phyloP scores from a whole-genome alignment of 2,888 invertebrate genomes.

The Empis livida region DNA sequence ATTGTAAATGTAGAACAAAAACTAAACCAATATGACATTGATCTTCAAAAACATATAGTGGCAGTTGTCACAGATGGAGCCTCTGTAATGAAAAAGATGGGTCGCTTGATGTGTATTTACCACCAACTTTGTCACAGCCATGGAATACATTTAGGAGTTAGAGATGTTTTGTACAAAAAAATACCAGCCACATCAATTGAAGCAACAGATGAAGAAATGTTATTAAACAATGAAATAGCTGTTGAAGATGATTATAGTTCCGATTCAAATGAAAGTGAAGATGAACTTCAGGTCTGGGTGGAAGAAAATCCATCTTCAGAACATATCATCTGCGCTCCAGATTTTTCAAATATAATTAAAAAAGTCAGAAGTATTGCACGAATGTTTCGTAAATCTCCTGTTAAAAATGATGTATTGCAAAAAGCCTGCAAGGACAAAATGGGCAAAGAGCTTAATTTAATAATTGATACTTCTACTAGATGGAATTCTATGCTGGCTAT shows the following conservation, averaged over 20 bases:
- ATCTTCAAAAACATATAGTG: conserved; percentile 11
- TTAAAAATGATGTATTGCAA: too few species aligned
- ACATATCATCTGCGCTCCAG: too few species aligned
- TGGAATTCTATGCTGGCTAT: too few species aligned
- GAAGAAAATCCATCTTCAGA: too few species aligned
- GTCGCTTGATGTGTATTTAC: conserved; percentile 8
- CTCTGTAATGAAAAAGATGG: conserved; percentile 11
- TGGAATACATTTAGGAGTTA: conserved; percentile 12
- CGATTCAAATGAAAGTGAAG: background rate
- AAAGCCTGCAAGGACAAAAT: too few species aligned
- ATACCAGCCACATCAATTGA: background rate
- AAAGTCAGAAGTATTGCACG: too few species aligned
- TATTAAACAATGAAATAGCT: background rate
- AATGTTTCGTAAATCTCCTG: too few species aligned
- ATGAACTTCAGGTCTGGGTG: too few species aligned
- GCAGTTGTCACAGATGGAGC: conserved; percentile 12
- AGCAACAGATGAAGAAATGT: background rate
- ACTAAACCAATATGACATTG: conserved; percentile 8
- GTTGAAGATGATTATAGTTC: background rate
- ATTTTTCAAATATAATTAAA: too few species aligned
- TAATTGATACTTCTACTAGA: too few species aligned
- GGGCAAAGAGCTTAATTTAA: too few species aligned
- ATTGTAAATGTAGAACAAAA: conserved; percentile 4
- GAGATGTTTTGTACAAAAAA: conserved; percentile 9
- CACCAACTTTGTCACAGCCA: conserved; percentile 14